These are phyloP conservation scores for Pandemis corylana DNA, from an alignment of 2,888 invertebrate species.

Conservation along the genomic window DNA sequence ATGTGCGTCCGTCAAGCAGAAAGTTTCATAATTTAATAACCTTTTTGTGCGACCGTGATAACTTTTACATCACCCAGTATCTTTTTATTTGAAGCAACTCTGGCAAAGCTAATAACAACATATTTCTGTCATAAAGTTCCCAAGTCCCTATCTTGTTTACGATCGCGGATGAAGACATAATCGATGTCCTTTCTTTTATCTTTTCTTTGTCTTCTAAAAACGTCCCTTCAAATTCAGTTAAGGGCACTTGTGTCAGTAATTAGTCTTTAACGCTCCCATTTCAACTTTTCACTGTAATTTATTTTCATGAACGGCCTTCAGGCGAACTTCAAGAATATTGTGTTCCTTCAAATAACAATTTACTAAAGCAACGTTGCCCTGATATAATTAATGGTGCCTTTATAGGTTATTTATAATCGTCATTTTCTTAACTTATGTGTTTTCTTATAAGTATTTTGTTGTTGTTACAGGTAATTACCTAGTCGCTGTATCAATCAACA, in stretches of 20 bases:
- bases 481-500: neutral
- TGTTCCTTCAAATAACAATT: slow-evolving; percentile 30
- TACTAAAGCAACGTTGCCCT: slow-evolving; percentile 48
- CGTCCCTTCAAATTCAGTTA: slow-evolving; percentile 44
- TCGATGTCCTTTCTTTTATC: slow-evolving; percentile 40
- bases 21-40: slow-evolving; percentile 17
- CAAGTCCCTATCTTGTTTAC: slow-evolving; percentile 37
- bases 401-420: slow-evolving; percentile 51
- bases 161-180: slow-evolving; percentile 34
- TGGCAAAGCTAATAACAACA: slow-evolving; percentile 27
- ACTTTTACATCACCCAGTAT: slow-evolving; percentile 10
- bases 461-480: slow-evolving; percentile 25
- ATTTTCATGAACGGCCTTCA: slow-evolving; percentile 38
- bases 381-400: slow-evolving; percentile 40
- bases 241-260: slow-evolving; percentile 51
- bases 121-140: slow-evolving; percentile 36
- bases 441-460: slow-evolving; percentile 21
- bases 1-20: neutral
- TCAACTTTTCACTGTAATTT: slow-evolving; percentile 50
- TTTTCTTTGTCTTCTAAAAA: slow-evolving; percentile 26
- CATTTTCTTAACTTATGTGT: slow-evolving; percentile 1
- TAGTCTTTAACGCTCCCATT: slow-evolving; percentile 51
- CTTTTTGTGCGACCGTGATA: slow-evolving; percentile 10
- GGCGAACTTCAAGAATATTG: slow-evolving; percentile 18
- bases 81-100: slow-evolving; percentile 8